A percentile compares a stretch with the other conserved stretches of the same genome.
Conservation (phyloP, 2,797 vertebrate genomes). For the Ammospiza maritima region DNA sequence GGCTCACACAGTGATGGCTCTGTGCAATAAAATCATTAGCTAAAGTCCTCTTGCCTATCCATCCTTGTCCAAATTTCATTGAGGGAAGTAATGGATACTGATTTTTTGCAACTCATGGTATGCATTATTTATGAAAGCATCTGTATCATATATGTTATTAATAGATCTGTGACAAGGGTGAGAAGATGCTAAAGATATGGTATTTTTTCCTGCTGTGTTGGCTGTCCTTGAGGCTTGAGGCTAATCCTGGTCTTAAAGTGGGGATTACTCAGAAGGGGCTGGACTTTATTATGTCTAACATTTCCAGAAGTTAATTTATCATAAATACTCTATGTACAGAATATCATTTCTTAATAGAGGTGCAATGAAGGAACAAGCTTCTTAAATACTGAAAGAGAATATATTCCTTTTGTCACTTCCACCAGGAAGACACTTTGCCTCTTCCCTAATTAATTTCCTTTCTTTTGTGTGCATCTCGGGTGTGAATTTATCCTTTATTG, state of each 20-base stretch:
- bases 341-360: background rate
- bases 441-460: background rate
- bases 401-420: background rate
- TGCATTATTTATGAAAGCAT: background rate
- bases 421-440: background rate
- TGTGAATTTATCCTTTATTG: background rate
- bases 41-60: background rate
- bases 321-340: background rate
- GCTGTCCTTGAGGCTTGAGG: background rate
- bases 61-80: background rate
- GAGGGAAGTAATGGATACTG: background rate
- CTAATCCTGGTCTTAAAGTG: constrained; percentile 73
- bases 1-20: background rate
- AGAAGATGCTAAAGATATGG: constrained; percentile 34
- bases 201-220: constrained; percentile 52
- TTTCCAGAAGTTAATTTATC: background rate
- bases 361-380: background rate
- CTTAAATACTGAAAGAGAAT: background rate
- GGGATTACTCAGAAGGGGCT: constrained; percentile 71
- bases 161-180: constrained; percentile 19
- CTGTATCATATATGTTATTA: constrained; percentile 15
- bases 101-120: background rate
- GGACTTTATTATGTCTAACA: constrained; percentile 68
- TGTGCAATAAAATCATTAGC: background rate
- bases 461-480: background rate